A percentile compares a stretch with the other conserved stretches of the same genome.
These are phyloP conservation scores for Drosophila recens DNA, from an alignment of 2,888 invertebrate species.

Conservation along the genomic window DNA sequence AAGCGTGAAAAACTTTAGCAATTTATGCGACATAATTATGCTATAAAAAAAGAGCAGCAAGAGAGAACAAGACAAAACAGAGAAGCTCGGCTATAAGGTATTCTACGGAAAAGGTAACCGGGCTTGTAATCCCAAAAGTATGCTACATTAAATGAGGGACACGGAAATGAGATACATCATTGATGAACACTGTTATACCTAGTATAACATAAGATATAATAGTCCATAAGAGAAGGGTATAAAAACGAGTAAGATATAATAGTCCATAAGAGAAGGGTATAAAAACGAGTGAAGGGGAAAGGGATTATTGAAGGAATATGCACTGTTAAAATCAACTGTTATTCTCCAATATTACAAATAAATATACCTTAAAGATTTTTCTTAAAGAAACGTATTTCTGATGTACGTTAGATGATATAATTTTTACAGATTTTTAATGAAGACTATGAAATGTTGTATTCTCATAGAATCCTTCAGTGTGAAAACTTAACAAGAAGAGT, in stretches of 20 bases:
- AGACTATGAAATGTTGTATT: too few species aligned
- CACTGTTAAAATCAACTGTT: background rate
- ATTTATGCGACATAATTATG: constrained; percentile 83
- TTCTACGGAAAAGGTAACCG: constrained; percentile 14
- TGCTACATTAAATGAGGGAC: constrained; percentile 11
- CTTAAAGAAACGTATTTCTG: background rate
- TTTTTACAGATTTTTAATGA: background rate
- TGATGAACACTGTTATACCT: background rate
- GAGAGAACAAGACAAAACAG: constrained; percentile 36
- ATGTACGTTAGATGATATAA: background rate
- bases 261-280: background rate
- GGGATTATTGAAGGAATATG: background rate
- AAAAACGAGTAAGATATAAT: background rate
- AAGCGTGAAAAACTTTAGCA: constrained; percentile 78
- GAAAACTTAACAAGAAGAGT: background rate
- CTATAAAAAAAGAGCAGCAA: constrained; percentile 61
- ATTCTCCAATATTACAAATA: background rate
- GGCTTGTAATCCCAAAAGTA: constrained; percentile 14
- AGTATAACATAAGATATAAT: background rate
- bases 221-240: background rate
- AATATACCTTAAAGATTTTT: too few species aligned
- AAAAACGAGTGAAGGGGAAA: background rate
- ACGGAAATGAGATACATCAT: constrained; percentile 7
- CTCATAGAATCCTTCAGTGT: background rate
- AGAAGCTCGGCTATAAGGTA: constrained; percentile 14